phyloP scores from a whole-genome alignment of 2,888 invertebrate genomes.

The Amphipoea lucens region DNA sequence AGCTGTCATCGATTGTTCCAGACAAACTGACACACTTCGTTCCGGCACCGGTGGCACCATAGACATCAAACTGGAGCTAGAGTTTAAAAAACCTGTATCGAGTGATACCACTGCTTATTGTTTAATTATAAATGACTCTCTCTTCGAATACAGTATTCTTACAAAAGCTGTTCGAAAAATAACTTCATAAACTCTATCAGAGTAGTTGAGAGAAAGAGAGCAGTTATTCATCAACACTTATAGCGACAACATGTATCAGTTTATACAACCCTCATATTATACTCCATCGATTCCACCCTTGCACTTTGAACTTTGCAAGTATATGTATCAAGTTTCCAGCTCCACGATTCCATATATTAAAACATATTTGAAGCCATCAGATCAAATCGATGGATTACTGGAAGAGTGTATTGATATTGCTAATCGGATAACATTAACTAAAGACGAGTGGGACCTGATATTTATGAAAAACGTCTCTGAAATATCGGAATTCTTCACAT shows the following conservation, averaged over 20 bases:
- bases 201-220: not conserved
- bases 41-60: not conserved
- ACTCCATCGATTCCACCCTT: conserved; percentile 5
- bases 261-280: not conserved
- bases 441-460: conserved; percentile 2
- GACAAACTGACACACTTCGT: conserved; percentile 12
- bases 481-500: conserved; percentile 12
- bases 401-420: conserved; percentile 6
- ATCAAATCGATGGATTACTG: conserved; percentile 13
- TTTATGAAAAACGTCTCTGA: conserved; percentile 11
- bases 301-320: conserved; percentile 1
- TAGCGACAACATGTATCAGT: not conserved
- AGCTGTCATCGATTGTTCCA: conserved; percentile 6
- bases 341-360: conserved; percentile 8
- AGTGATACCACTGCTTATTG: conserved; percentile 10
- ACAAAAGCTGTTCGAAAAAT: conserved; percentile 19
- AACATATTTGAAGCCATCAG: conserved; percentile 9
- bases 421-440: conserved; percentile 1
- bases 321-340: not conserved
- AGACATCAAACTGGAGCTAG: conserved; percentile 7
- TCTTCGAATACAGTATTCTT: conserved; percentile 30
- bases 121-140: conserved; percentile 24
- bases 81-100: conserved; percentile 9
- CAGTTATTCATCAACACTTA: not conserved
- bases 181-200: conserved; percentile 2